A percentile compares a stretch with the other conserved stretches of the same genome.
Conservation (phyloP, 2,113 vertebrate genomes). For the Carassius carassius region DNA sequence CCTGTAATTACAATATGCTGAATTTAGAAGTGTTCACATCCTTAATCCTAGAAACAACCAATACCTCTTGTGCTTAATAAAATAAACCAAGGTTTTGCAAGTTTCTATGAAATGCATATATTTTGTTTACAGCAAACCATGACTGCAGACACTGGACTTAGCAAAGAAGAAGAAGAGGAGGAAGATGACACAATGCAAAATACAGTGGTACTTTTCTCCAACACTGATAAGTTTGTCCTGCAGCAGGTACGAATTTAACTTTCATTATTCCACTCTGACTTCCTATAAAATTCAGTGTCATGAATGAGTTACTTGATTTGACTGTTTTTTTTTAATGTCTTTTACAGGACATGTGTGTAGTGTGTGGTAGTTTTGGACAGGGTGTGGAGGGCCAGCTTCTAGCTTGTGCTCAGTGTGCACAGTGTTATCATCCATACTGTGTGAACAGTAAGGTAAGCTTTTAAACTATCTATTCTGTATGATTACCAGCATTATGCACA, state of each 20-base stretch:
- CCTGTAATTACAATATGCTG: not conserved
- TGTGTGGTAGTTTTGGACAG: conserved; percentile 96
- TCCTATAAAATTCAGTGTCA: not conserved
- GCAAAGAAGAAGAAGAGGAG: conserved; percentile 90
- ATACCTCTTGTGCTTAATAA: not conserved
- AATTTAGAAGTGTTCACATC: not conserved
- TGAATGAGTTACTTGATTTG: not conserved
- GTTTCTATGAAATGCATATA: not conserved
- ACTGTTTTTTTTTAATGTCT: not conserved
- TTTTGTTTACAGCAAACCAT: conserved; percentile 74
- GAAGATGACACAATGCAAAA: conserved; percentile 99
- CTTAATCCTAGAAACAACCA: not conserved
- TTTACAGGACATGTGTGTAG: conserved; percentile 95
- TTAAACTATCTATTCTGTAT: not conserved
- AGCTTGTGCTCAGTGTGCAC: conserved; percentile 96
- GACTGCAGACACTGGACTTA: conserved; percentile 86
- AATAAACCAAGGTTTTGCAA: not conserved
- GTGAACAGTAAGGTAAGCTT: conserved; percentile 95
- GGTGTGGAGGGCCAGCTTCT: conserved; percentile 92
- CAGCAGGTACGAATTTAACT: conserved; percentile 84
- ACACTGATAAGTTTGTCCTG: conserved; percentile 97
- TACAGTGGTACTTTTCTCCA: conserved; percentile 98
- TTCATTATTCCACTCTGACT: not conserved
- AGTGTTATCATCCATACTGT: conserved; percentile 98
- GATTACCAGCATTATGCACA: not conserved